Percentiles rank a stretch among this genome's conserved stretches.
Conservation (phyloP, 1,140 invertebrate genomes). For the Drosophila funebris region DNA sequence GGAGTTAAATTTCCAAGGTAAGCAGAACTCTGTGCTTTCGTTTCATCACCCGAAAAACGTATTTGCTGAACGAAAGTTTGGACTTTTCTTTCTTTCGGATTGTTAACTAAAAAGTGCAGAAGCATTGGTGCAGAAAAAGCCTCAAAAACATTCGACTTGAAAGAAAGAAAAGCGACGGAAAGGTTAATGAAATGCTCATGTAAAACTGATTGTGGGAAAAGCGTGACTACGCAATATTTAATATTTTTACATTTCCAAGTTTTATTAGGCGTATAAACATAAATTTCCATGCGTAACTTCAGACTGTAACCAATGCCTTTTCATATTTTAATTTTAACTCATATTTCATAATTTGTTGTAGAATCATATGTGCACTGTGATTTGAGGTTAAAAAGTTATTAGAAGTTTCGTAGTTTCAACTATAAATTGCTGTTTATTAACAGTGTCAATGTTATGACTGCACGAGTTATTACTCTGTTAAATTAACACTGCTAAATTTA, state of each 20-base stretch:
- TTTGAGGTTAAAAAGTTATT: too few species aligned
- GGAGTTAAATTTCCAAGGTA: conserved; percentile 1
- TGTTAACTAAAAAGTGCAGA: conserved; percentile 1
- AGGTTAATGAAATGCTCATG: conserved; percentile 12
- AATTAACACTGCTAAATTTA: too few species aligned
- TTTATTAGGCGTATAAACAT: conserved; percentile 33
- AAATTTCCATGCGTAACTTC: conserved; percentile 24
- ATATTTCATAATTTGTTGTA: neutral
- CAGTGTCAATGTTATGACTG: too few species aligned
- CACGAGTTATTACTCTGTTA: too few species aligned
- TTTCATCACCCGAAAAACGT: neutral
- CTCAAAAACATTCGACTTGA: neutral
- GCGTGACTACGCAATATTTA: conserved; percentile 41
- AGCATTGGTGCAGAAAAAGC: conserved; percentile 13
- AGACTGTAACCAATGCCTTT: conserved; percentile 15
- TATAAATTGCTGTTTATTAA: too few species aligned
- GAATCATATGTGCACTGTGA: too few species aligned
- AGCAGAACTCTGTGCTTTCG: neutral
- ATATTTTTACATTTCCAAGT: conserved; percentile 17
- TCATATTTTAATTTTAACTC: neutral
- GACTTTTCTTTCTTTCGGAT: neutral
- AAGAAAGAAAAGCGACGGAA: conserved; percentile 1
- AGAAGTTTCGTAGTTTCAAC: too few species aligned
- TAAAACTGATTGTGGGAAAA: conserved; percentile 34
- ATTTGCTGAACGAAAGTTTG: conserved; percentile 28